Base-by-base conservation (phyloP, 2,888 invertebrate genomes). In the Lymantria dispar region DNA sequence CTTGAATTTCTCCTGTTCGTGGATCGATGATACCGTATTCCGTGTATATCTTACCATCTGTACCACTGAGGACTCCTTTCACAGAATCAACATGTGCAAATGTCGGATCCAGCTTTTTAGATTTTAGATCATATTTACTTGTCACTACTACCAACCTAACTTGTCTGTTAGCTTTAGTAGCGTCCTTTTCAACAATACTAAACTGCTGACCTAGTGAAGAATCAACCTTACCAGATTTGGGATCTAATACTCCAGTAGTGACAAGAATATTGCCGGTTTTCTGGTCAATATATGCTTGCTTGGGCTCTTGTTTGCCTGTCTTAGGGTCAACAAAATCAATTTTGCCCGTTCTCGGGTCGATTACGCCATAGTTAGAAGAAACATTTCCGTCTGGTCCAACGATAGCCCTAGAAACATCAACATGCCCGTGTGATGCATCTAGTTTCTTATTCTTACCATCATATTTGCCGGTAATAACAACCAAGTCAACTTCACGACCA, bases 261-360 rank as follows among this genome's bases (percentile, higher is more conserved):
- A 95, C 87, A 15, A 94, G 89, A 48, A 95, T 84, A 64, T 95
- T 94, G 12, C 94, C 94, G 8, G 95, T 95, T 68, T 93, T 92
- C n/a, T 93, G 91, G 68, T 95, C 95, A n/a, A 95, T 90, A 68
- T 94, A 93, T 1, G 95, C 95, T 75, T 94, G 93, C 74, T 93
- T 92, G 3, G 93, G 85, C 64, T 94, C 94, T 60, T 90, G 92
- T 70, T 94, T 94, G 15, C 94, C 94, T 0, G 94, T 93, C 64
- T 93, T 92, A 3, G 93, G 93, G 59, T 95, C 94, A 12, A 93
- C 82, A 3, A 93, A 92, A 56, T 94, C 92, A 45, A 95, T 86
- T 47, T 93, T 94, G 3, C 94, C 95, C 3, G 92, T 91, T 68
- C 89, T 92, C 0, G 94, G 93, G 75, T 95, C 94, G 49, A 95